A percentile compares a stretch with the other conserved stretches of the same genome.
These are phyloP conservation scores for Palythoa caribaeorum DNA, from an alignment of 92 coral and sea anemone species.

Conservation along the genomic window DNA sequence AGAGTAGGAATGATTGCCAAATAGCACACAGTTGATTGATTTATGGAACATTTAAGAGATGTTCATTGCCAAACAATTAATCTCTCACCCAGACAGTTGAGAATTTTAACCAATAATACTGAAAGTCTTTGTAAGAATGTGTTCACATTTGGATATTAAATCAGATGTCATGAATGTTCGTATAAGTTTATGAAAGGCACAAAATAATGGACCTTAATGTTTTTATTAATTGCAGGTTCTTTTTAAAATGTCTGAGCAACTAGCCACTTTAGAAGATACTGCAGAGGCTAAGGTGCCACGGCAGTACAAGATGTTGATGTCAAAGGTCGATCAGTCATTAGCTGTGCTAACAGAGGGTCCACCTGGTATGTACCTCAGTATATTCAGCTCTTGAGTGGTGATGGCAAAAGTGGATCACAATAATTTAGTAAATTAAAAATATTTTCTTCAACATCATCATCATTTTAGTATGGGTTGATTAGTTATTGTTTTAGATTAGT, in stretches of 20 bases:
- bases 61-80: no score
- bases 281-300: constrained; percentile 78
- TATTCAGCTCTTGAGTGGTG: neutral
- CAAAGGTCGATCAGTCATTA: constrained; percentile 91
- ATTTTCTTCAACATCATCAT: no score
- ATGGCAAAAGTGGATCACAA: no score
- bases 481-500: no score
- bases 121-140: neutral
- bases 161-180: no score
- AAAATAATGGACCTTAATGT: neutral
- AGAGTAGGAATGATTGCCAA: no score
- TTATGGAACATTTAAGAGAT: no score
- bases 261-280: constrained; percentile 71
- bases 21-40: no score
- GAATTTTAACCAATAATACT: neutral
- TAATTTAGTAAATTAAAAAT: no score
- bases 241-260: constrained; percentile 82
- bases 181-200: no score
- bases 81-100: neutral
- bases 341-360: constrained; percentile 91
- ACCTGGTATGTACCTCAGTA: constrained; percentile 50
- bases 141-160: no score
- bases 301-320: constrained; percentile 86
- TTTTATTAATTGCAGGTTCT: constrained; percentile 65
- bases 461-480: no score